phyloP scores from a whole-genome alignment of 2,113 vertebrate genomes.

The Chaenocephalus aceratus region DNA sequence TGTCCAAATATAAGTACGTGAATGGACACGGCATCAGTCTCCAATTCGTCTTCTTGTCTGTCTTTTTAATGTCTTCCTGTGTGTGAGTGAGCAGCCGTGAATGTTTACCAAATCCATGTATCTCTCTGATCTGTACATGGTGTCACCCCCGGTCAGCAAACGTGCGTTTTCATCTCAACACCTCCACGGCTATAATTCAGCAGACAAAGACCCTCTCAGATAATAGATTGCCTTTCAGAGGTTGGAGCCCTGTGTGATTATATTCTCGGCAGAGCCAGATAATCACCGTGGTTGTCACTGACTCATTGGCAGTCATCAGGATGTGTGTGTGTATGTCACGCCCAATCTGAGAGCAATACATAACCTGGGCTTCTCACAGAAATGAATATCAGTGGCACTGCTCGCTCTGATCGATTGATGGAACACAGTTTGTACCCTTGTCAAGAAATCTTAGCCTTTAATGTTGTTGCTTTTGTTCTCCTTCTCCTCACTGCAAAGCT shows the following conservation, averaged over 20 bases:
- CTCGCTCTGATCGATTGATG: conserved; percentile 8
- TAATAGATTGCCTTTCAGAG: conserved; percentile 50
- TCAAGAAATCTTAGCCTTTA: neutral
- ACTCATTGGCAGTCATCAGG: conserved; percentile 23
- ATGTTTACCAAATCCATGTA: conserved; percentile 38
- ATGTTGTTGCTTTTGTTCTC: neutral
- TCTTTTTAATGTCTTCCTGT: conserved; percentile 20
- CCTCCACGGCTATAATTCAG: conserved; percentile 12
- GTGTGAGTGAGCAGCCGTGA: conserved; percentile 2
- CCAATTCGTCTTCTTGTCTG: neutral
- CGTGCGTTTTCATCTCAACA: conserved; percentile 16
- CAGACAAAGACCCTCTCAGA: conserved; percentile 39
- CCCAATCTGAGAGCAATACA: conserved; percentile 46
- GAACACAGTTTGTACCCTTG: neutral
- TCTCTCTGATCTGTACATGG: conserved; percentile 18
- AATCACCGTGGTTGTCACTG: conserved; percentile 43
- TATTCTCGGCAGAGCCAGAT: conserved; percentile 43
- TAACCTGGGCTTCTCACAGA: conserved; percentile 21
- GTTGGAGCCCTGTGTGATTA: conserved; percentile 40
- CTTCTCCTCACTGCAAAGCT: no score
- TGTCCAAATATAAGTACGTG: no score
- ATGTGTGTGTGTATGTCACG: neutral
- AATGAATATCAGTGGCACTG: conserved; percentile 17
- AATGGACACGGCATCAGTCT: no score
- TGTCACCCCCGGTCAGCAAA: conserved; percentile 34